These are phyloP conservation scores for Colletes collaris DNA, from an alignment of 2,888 invertebrate genomes.

Conservation along the genomic window DNA sequence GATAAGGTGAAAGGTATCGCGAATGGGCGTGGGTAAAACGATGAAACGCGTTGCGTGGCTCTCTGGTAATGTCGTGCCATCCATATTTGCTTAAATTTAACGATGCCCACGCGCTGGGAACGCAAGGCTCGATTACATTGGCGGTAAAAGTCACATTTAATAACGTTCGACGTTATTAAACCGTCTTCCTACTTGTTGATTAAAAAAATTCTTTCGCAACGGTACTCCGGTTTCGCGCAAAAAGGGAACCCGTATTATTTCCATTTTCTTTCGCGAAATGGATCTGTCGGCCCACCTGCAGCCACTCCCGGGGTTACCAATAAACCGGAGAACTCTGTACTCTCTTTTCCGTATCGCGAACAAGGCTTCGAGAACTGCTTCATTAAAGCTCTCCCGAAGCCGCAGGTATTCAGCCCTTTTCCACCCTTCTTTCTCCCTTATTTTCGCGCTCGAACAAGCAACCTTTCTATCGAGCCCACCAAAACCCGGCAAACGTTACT, in stretches of 20 bases:
- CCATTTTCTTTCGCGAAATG: constrained; percentile 11
- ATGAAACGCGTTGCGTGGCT: neutral
- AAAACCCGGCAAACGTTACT: no score
- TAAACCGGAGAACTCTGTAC: constrained; percentile 3
- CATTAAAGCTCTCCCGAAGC: constrained; percentile 9
- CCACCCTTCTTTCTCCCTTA: neutral
- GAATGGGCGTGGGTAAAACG: neutral
- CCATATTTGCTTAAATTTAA: neutral
- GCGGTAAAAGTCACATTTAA: constrained; percentile 2
- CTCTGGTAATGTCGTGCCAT: no score
- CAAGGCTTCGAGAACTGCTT: constrained; percentile 5
- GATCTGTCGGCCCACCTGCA: neutral
- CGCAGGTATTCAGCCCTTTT: no score
- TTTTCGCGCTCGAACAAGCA: neutral
- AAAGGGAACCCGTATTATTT: neutral
- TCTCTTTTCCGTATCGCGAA: neutral
- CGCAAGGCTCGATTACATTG: neutral
- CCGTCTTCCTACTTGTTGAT: no score
- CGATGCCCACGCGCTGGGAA: neutral
- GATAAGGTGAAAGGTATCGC: neutral
- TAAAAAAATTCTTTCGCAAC: no score
- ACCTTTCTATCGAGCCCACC: no score
- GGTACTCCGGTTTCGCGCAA: neutral
- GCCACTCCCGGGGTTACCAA: neutral
- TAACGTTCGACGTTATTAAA: constrained; percentile 12